Base-by-base conservation (phyloP, 2,888 invertebrate species). In the Cephus pulcher region DNA sequence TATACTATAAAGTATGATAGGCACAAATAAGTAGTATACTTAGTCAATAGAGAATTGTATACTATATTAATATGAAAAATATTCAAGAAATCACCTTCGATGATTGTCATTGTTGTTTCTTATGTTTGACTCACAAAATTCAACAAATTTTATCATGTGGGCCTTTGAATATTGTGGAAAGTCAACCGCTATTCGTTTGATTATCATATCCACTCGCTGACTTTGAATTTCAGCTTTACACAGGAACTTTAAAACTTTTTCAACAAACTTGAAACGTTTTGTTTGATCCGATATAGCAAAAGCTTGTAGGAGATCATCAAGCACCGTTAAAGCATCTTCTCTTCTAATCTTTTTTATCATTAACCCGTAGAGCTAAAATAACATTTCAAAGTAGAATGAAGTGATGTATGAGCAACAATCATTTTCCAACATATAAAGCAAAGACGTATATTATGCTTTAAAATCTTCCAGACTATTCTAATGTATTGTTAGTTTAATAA, bases 91-190 rank as follows among this genome's bases (percentile, higher is more conserved):
- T 81, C 87, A 93, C 93, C 92, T 92, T 83, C 92, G 92, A 85
- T 92, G 92, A 79, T 92, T 92, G 32, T 92, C 92, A 82, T 93
- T 93, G 68, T 93, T 93, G 33, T 90, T 90, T 81, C 93, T 92
- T 78, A 95, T 92, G 74, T 92, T 93, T 70, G 93, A 92, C 2
- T 93, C 85, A 84, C 94, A 95, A 83, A 93, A 92, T 81, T 93
- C 93, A 32, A 94, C 92, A 4, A 95, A 90, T 84, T 93, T 92
- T 4, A 93, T 90, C 0, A 95, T 87, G 83, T 94, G 93, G n/a
- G 91, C 86, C 12, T 92, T 90, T 4, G 93, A 90, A 84, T 93
- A 93, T 81, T 92, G 93, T 4, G 92, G 89, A 75, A 94, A 92
- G 76, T 93, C 93, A 35, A 91, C 86, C 34, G 92, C 90, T 70